These are phyloP conservation scores for Neomonachus schauinslandi DNA, from an alignment of 2,113 vertebrate species.

Conservation along the genomic window DNA sequence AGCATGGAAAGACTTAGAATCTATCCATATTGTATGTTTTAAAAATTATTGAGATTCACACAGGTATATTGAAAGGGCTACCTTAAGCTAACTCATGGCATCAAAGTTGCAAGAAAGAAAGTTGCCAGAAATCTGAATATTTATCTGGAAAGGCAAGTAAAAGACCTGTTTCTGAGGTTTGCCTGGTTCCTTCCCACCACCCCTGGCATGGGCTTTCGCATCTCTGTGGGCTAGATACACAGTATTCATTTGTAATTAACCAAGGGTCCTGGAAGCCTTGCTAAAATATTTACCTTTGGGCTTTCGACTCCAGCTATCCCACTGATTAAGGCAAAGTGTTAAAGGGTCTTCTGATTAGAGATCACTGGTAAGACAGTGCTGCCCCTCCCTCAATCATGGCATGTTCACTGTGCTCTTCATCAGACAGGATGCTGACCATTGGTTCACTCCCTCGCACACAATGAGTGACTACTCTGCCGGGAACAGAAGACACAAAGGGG, in stretches of 20 bases:
- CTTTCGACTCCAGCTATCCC: background rate
- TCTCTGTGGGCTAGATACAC: background rate
- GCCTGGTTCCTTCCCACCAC: background rate
- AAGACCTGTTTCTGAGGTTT: background rate
- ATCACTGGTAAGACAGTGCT: background rate
- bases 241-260: background rate
- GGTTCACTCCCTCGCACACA: background rate
- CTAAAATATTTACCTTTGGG: background rate
- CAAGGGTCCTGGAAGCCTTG: background rate
- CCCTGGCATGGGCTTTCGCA: rapidly evolving
- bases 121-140: background rate
- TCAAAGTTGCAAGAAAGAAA: background rate
- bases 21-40: background rate
- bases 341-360: background rate
- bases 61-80: background rate
- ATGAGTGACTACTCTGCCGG: background rate
- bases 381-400: background rate
- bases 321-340: background rate
- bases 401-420: background rate
- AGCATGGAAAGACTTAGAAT: background rate
- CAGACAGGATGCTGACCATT: background rate
- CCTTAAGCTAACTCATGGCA: background rate
- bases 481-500: background rate
- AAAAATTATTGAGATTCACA: background rate
- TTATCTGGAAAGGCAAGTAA: background rate